Evolutionary conservation across 2,113 vertebrate genomes (phyloP).

Genomic region (Sterrhoptilus dennistouni): DNA sequence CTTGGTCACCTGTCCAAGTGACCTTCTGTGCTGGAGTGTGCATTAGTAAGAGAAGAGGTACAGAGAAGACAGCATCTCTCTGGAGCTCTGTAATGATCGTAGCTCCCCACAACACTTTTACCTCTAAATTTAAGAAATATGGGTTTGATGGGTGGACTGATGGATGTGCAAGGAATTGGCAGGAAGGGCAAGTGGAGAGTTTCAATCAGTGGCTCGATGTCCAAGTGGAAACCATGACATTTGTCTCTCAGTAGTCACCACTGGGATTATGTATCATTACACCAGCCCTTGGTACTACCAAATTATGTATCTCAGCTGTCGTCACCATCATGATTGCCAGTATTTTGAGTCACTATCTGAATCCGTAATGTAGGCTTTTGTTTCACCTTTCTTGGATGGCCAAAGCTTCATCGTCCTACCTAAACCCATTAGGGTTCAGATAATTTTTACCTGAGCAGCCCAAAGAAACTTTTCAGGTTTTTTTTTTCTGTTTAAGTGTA

Average conservation of each 20-base stretch:
- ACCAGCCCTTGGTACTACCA: background rate
- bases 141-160: background rate
- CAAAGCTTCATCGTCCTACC: conserved; percentile 21
- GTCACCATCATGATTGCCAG: conserved; percentile 3
- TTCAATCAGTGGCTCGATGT: background rate
- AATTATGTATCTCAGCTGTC: conserved; percentile 5
- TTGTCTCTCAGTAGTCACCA: background rate
- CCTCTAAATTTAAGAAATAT: background rate
- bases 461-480: conserved; percentile 2
- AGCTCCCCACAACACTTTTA: background rate
- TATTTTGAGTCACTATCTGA: conserved; percentile 38
- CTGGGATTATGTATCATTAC: background rate
- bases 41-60: background rate
- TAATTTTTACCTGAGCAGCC: conserved; percentile 43
- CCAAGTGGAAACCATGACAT: accelerated
- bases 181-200: background rate
- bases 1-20: too few relatives aligned
- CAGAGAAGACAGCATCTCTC: background rate
- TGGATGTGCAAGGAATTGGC: background rate
- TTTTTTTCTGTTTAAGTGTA: conserved; percentile 35
- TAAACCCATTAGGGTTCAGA: conserved; percentile 45
- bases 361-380: conserved; percentile 31
- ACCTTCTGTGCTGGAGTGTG: background rate
- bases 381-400: conserved; percentile 37
- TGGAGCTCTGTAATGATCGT: background rate